A percentile compares a stretch with the other conserved stretches of the same genome.
Conservation (phyloP, 2,113 vertebrate genomes). For the Cyprinodon brontotheroides region DNA sequence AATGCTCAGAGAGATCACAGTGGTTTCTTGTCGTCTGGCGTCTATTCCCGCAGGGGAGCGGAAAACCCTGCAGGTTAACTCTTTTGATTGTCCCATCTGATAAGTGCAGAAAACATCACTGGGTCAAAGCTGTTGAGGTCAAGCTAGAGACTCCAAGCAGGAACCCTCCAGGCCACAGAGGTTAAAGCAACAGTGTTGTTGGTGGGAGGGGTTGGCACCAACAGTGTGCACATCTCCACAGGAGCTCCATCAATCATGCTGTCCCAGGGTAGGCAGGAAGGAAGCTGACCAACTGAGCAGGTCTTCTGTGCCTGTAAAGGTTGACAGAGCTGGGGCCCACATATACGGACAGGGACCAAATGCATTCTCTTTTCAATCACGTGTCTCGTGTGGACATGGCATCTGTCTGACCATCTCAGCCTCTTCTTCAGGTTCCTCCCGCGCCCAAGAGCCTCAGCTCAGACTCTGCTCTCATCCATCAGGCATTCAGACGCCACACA, state of each 20-base stretch:
- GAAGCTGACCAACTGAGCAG: slow-evolving; percentile 18
- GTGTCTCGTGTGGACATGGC: no score
- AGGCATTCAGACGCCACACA: slow-evolving; percentile 55
- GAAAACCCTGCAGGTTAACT: not conserved
- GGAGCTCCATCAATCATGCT: slow-evolving; percentile 44
- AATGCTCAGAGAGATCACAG: not conserved
- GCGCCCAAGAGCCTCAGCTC: slow-evolving; percentile 19
- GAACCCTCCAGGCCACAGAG: slow-evolving; percentile 15
- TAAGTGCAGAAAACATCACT: slow-evolving; percentile 37
- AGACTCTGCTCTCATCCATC: slow-evolving; percentile 60
- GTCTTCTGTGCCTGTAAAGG: slow-evolving; percentile 30
- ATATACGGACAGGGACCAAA: not conserved
- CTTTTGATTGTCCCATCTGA: slow-evolving; percentile 16
- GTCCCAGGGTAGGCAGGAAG: slow-evolving; percentile 33
- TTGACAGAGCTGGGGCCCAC: not conserved
- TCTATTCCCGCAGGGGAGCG: not conserved
- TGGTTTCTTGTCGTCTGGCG: not conserved
- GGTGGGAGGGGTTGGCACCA: not conserved
- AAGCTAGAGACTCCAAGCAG: no score
- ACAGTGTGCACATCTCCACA: slow-evolving; percentile 33
- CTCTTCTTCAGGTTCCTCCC: slow-evolving; percentile 33
- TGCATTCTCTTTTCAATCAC: not conserved
- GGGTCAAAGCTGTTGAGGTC: slow-evolving; percentile 62
- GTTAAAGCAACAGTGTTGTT: slow-evolving; percentile 33
- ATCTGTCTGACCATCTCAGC: slow-evolving; percentile 66